Evolutionary conservation across 2,888 invertebrate species (phyloP).

Genomic region (Tanaodytes sp.): DNA sequence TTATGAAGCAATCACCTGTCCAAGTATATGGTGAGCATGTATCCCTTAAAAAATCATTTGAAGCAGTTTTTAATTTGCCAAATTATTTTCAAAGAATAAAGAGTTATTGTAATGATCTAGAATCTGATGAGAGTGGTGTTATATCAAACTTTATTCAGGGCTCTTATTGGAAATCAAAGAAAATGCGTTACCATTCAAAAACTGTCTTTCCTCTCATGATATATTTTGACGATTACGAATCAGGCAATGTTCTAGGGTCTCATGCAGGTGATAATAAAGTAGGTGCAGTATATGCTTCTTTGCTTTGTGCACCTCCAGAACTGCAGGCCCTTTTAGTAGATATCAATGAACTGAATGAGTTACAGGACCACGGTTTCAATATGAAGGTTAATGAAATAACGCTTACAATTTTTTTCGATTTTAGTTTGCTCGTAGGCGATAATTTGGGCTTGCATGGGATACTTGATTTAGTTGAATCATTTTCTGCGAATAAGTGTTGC

Average conservation of each 20-base stretch:
- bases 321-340: background rate
- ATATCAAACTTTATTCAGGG: slow-evolving; percentile 5
- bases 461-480: slow-evolving; percentile 12
- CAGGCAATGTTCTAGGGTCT: slow-evolving; percentile 31
- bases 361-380: background rate
- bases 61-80: slow-evolving; percentile 1
- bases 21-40: background rate
- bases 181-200: background rate
- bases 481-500: slow-evolving; percentile 9
- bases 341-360: slow-evolving; percentile 15
- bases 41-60: background rate
- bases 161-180: background rate
- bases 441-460: slow-evolving; percentile 19
- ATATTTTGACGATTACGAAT: slow-evolving; percentile 36
- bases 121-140: background rate
- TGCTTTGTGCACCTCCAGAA: slow-evolving; percentile 33
- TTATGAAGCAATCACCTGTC: background rate
- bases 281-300: slow-evolving; percentile 36
- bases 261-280: slow-evolving; percentile 44
- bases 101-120: background rate
- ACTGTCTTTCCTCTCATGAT: slow-evolving; percentile 20
- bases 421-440: slow-evolving; percentile 8
- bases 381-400: background rate
- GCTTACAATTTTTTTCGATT: slow-evolving; percentile 17
- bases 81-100: slow-evolving; percentile 2